Percentiles rank a stretch among this genome's conserved stretches.
These are phyloP conservation scores for Campaea margaritaria DNA, from an alignment of 2,888 invertebrate genomes.

Conservation along the genomic window DNA sequence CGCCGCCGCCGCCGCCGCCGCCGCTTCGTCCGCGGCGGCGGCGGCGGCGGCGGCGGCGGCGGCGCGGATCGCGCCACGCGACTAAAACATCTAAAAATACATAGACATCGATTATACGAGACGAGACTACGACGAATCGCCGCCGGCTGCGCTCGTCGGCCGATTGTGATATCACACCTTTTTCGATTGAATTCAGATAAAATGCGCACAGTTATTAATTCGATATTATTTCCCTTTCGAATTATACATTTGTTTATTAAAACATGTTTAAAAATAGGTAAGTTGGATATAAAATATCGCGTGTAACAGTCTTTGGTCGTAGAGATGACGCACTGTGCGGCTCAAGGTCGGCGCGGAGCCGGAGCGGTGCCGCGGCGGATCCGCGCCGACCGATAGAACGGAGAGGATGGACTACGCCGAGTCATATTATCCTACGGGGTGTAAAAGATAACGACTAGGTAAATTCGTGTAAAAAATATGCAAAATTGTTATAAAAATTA, in stretches of 20 bases:
- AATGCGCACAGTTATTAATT: too few relatives aligned
- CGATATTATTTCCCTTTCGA: neutral
- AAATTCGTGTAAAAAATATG: conserved; percentile 59
- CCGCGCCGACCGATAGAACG: neutral
- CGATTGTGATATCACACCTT: neutral
- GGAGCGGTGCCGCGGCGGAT: too few relatives aligned
- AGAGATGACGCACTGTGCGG: conserved; percentile 29
- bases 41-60: too few relatives aligned
- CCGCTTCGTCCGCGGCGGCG: too few relatives aligned
- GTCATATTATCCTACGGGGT: conserved; percentile 12
- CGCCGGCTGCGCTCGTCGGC: too few relatives aligned
- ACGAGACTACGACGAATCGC: too few relatives aligned
- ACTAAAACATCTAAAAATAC: too few relatives aligned
- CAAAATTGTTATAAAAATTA: conserved; percentile 57
- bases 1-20: too few relatives aligned
- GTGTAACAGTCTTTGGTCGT: conserved; percentile 51
- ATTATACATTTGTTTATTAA: conserved; percentile 17
- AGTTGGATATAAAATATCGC: conserved; percentile 41
- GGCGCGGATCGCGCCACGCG: too few relatives aligned
- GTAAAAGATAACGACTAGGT: conserved; percentile 56
- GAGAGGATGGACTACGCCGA: neutral
- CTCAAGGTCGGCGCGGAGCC: neutral
- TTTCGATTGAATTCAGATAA: neutral
- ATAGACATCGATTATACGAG: too few relatives aligned
- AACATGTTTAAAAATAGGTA: conserved; percentile 43